Conservation (phyloP, 2,888 invertebrate genomes). For the Dascillus cervinus region DNA sequence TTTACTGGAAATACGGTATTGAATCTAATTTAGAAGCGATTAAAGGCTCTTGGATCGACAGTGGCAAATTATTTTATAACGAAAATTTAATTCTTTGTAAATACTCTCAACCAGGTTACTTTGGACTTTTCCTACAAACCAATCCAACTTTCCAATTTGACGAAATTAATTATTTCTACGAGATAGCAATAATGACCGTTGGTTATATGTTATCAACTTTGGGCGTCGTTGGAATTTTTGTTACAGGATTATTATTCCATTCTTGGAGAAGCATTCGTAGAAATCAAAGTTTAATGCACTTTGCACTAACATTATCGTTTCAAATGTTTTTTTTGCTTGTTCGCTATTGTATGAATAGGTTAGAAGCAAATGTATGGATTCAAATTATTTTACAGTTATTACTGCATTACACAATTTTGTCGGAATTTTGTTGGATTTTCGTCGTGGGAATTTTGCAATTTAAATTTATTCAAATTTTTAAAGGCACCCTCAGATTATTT, state of each 20-base stretch:
- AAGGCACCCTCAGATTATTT: too few relatives aligned
- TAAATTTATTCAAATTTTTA: too few relatives aligned
- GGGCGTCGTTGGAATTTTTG: background rate
- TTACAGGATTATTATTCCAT: conserved; percentile 34
- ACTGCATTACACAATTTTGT: conserved; percentile 54
- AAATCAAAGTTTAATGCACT: conserved; percentile 58
- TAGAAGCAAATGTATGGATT: too few relatives aligned
- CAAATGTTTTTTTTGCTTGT: conserved; percentile 46
- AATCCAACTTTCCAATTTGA: too few relatives aligned
- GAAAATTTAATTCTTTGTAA: too few relatives aligned
- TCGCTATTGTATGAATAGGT: conserved; percentile 46
- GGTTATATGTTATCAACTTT: too few relatives aligned
- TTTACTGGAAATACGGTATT: conserved; percentile 44
- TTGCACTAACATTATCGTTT: conserved; percentile 54
- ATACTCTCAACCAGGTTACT: too few relatives aligned
- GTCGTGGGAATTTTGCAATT: conserved; percentile 58
- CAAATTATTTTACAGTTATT: conserved; percentile 48
- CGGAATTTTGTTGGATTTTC: conserved; percentile 61
- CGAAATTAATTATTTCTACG: too few relatives aligned
- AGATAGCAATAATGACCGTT: too few relatives aligned
- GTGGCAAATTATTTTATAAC: too few relatives aligned
- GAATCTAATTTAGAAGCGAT: conserved; percentile 41
- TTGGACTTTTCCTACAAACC: too few relatives aligned
- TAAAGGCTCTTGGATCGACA: conserved; percentile 8
- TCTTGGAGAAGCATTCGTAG: conserved; percentile 57